These are phyloP conservation scores for Hoplodrina blanda DNA, from an alignment of 2,888 invertebrate species.

Conservation along the genomic window DNA sequence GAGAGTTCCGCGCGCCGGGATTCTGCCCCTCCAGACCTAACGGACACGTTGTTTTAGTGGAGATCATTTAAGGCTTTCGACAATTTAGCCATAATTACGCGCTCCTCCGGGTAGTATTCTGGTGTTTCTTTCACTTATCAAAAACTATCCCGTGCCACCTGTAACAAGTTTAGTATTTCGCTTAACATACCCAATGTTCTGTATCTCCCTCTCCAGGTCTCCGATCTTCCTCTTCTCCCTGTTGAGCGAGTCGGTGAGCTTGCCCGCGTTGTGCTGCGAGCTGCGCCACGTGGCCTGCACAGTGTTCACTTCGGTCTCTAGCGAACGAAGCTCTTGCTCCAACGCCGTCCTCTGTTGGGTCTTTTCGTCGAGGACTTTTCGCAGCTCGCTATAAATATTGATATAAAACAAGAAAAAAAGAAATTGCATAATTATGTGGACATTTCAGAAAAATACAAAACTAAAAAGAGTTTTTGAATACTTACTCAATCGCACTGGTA, in stretches of 20 bases:
- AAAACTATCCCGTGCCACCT: too few species aligned
- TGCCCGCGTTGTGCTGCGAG: constrained; percentile 63
- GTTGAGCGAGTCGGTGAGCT: constrained; percentile 73
- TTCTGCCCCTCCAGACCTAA: constrained; percentile 73
- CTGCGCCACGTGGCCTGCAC: constrained; percentile 72
- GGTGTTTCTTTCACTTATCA: too few species aligned
- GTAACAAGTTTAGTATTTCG: too few species aligned
- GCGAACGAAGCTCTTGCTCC: constrained; percentile 77
- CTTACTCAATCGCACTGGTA: constrained; percentile 85
- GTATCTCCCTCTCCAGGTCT: constrained; percentile 80
- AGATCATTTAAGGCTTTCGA: too few species aligned
- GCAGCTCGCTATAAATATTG: constrained; percentile 58
- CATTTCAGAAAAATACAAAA: neutral
- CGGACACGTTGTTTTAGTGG: too few species aligned
- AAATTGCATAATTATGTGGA: neutral
- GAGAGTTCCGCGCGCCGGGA: constrained; percentile 69
- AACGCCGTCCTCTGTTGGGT: constrained; percentile 72
- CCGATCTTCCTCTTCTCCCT: constrained; percentile 79
- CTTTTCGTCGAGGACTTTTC: constrained; percentile 71
- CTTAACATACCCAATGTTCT: constrained; percentile 74
- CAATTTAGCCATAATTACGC: too few species aligned
- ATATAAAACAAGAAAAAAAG: neutral
- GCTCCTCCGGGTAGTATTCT: too few species aligned
- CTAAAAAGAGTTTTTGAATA: too few species aligned
- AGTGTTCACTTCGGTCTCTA: constrained; percentile 75